phyloP scores from a whole-genome alignment of 2,113 vertebrate genomes.

The Neofelis nebulosa region DNA sequence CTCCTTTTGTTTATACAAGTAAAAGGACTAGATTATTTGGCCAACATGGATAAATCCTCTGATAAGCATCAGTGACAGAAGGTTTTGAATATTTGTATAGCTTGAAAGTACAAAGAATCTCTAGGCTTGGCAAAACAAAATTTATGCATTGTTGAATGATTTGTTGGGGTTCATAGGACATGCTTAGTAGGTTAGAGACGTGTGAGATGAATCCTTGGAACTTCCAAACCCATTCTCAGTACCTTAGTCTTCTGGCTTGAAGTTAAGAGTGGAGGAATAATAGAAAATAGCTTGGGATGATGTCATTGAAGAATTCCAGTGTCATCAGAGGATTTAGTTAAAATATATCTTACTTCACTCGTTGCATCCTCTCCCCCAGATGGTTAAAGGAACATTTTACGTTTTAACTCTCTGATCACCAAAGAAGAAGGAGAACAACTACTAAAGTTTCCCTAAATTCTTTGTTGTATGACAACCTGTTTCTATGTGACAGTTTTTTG shows the following conservation, averaged over 20 bases:
- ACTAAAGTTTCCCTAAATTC: conserved; percentile 57
- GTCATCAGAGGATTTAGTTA: conserved; percentile 56
- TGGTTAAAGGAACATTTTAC: conserved; percentile 55
- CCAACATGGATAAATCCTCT: neutral
- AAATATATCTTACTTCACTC: conserved; percentile 39
- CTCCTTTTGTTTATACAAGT: conserved; percentile 24
- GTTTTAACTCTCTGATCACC: conserved; percentile 61
- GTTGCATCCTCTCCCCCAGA: neutral
- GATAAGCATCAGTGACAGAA: neutral
- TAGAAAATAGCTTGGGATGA: neutral
- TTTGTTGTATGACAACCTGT: neutral
- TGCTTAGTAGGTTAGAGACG: neutral
- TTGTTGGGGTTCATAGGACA: neutral
- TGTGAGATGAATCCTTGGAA: conserved; percentile 15
- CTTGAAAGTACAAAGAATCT: neutral
- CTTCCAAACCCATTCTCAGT: neutral
- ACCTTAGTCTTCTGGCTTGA: neutral
- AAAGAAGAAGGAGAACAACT: conserved; percentile 38
- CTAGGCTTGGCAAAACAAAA: conserved; percentile 10
- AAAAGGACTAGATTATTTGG: conserved; percentile 29
- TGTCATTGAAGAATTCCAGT: neutral
- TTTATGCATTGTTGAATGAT: neutral
- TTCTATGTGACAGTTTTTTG: neutral
- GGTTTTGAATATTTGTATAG: conserved; percentile 27
- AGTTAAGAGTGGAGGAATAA: neutral